Conservation (phyloP, 2,113 vertebrate species). For the Mirza zaza region DNA sequence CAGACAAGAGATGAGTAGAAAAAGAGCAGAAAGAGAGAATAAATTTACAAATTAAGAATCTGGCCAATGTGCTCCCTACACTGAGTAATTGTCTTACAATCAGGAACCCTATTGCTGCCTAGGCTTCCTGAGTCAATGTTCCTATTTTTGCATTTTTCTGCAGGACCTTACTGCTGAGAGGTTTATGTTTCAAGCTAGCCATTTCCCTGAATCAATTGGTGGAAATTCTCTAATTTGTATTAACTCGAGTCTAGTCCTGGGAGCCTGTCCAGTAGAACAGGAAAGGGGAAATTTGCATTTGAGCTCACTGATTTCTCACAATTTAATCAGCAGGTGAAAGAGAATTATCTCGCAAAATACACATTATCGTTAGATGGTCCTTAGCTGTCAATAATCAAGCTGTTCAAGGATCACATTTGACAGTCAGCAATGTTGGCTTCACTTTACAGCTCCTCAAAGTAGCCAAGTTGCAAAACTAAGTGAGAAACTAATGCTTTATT, state of each 20-base stretch:
- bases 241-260: constrained; percentile 48
- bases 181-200: constrained; percentile 63
- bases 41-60: constrained; percentile 44
- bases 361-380: background rate
- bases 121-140: constrained; percentile 43
- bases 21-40: background rate
- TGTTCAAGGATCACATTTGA: background rate
- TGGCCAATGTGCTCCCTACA: background rate
- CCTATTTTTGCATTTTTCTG: constrained; percentile 65
- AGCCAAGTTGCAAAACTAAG: constrained; percentile 5
- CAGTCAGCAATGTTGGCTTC: constrained; percentile 9
- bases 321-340: constrained; percentile 56
- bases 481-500: constrained; percentile 26
- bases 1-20: background rate
- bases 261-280: constrained; percentile 22
- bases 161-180: background rate
- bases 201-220: constrained; percentile 64
- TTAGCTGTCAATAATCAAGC: background rate
- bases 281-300: constrained; percentile 49
- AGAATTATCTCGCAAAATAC: constrained; percentile 8
- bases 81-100: constrained; percentile 1
- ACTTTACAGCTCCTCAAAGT: background rate
- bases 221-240: constrained; percentile 54
- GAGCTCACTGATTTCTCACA: constrained; percentile 18
- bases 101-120: background rate